Base-by-base conservation (phyloP, 2,113 vertebrate genomes). In the Lepus americanus region DNA sequence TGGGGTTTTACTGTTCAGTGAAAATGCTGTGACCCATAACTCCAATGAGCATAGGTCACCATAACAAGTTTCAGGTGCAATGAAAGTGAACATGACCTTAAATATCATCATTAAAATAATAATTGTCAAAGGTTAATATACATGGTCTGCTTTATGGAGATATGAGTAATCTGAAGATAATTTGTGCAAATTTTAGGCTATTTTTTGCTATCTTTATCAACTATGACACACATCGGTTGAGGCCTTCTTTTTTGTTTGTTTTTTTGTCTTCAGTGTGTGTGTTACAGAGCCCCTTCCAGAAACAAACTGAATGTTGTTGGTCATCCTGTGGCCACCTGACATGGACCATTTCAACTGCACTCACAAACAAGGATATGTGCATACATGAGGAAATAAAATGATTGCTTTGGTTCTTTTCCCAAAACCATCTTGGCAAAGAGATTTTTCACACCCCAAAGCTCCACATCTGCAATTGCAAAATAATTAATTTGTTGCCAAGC, bases 381-480 rank as follows among this genome's bases (percentile, higher is more conserved):
- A 92, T 44, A 80, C 73, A 79, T 33, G 49, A 97, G 82, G n/a
- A 95, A 83, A 96, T 84, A 90, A 96, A 98, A 97, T 95, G 91
- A 96, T 97, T 98, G 55, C 93, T 97, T 94, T 97, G 94, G 90
- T 95, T 78, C 92, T 95, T 96, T 96, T 98, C 98, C 98, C 91
- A 98, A 96, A 95, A 96, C 95, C 73, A 94, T 97, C 80, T 97
- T 98, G 97, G 97, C 96, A 96, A 91, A 95, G 63, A 91, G 72
- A 93, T 77, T 98, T 44, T 98, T 98, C 97, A 96, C 94, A 97
- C 93, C 93, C 1, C 79, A 96, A 92, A 95, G 95, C 93, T 87
- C 93, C 98, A 98, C 98, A 98, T 98, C 98, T 98, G 98, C 77
- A 91, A 97, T 96, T 98, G 97, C 94, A 91, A 98, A 97, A 98